Evolutionary conservation across 2,888 invertebrate species (phyloP), one percentile per base, ranked within the genome.

Genomic region (Apamea sordens): DNA sequence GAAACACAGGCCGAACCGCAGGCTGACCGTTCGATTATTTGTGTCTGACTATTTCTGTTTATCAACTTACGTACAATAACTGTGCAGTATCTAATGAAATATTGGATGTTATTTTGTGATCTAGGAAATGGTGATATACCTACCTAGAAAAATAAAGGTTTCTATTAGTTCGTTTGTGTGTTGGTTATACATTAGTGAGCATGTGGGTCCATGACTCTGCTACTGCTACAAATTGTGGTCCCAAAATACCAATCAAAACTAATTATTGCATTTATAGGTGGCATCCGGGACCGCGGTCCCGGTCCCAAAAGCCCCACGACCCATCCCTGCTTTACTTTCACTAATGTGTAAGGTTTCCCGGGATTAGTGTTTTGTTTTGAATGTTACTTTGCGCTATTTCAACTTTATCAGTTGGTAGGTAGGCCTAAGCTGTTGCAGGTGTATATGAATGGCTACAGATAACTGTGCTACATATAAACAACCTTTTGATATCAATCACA

Each of bases 21-120:
- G 61, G 32, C 65, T 81, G 81, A 24, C 83, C 76, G 73, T 87
- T 80, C 64, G 13, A 67, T 69, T 80, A 86, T 83, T 83, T 86
- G 61, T 74, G 56, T 36, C 75, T 28, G 63, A 24, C 41, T 73
- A 80, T 82, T 83, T 82, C 28, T 44, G 73, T 77, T 76, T 85
- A 74, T 79, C 63, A 73, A 80, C 73, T 82, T 73, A 77, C n/a
- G n/a, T n/a, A n/a, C 50, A 77, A 72, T 77, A 80, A 76, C 47
- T 32, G 41, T 63, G 47, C 41, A 59, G 50, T 44, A 24, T 24
- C 13, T 41, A 69, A 78, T 71, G 36, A 59, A 73, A 73, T 61
- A 50, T 69, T 64, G 15, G 41, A 28, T 36, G 69, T 73, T 61
- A 44, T 64, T 56, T 59, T 47, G 28, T 28, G 50, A 69, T n/a